Conservation (phyloP, 2,888 invertebrate genomes). For the Lycia hirtaria region DNA sequence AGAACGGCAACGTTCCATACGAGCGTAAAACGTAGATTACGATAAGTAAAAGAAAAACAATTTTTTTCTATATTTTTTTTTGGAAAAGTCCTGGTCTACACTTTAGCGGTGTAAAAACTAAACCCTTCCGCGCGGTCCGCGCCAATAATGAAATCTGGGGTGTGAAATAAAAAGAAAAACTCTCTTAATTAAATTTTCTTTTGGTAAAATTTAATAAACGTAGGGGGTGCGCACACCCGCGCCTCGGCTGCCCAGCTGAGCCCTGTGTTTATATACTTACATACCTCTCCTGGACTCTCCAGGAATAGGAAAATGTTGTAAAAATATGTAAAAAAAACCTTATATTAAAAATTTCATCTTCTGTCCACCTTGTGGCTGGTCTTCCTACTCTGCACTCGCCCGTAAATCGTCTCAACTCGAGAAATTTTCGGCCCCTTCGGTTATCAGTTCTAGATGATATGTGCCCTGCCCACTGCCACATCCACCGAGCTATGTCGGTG, state of each 20-base stretch:
- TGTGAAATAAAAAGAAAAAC: constrained; percentile 84
- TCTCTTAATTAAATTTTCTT: constrained; percentile 85
- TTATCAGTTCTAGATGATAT: no score
- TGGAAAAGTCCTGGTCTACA: constrained; percentile 44
- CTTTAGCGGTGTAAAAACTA: constrained; percentile 56
- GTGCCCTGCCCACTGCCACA: no score
- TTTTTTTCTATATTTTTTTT: background rate
- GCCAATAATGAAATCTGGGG: constrained; percentile 84
- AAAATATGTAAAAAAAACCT: no score
- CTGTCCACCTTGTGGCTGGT: no score
- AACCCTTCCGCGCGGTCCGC: constrained; percentile 76
- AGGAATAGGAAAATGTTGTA: constrained; percentile 60
- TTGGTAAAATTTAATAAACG: constrained; percentile 82
- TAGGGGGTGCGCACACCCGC: constrained; percentile 47
- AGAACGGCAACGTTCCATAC: no score
- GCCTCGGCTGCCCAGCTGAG: constrained; percentile 25
- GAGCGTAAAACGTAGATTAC: no score
- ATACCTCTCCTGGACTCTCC: background rate
- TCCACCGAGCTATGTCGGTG: no score
- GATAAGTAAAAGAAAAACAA: background rate
- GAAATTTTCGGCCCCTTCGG: no score
- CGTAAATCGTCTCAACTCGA: no score
- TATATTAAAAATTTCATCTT: no score
- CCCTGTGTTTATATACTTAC: constrained; percentile 25
- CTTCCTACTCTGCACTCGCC: no score